Conservation (phyloP, 92 coral and sea anemone genomes). For the Bergia sp. region DNA sequence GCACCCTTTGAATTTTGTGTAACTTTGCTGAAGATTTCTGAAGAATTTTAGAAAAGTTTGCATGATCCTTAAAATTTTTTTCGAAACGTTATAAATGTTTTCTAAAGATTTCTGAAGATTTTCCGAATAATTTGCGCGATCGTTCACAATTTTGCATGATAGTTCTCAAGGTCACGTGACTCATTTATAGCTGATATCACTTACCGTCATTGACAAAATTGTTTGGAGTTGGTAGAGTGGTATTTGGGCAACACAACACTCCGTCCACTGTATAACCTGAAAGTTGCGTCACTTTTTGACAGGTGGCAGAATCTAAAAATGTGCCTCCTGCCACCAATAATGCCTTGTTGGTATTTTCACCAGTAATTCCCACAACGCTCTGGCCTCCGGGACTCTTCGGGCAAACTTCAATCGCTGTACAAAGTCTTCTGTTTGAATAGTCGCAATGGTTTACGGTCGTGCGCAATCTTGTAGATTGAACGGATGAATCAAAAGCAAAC, state of each 20-base stretch:
- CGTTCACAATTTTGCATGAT: too few species aligned
- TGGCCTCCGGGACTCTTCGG: slow-evolving; percentile 46
- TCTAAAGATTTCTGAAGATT: too few species aligned
- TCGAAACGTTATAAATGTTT: too few species aligned
- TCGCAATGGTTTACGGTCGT: slow-evolving; percentile 34
- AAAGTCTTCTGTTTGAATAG: slow-evolving; percentile 43
- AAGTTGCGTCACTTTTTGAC: slow-evolving; percentile 6
- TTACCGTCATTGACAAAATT: slow-evolving; percentile 43
- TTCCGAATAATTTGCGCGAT: too few species aligned
- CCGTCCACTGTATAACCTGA: slow-evolving; percentile 36
- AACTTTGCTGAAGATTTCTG: too few species aligned
- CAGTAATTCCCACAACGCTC: slow-evolving; percentile 38
- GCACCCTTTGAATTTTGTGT: too few species aligned
- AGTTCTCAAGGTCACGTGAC: too few species aligned
- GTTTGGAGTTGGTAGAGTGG: slow-evolving; percentile 31
- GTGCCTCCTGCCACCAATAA: slow-evolving; percentile 24
- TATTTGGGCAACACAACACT: slow-evolving; percentile 32
- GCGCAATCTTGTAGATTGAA: too few species aligned
- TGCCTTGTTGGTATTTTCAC: slow-evolving; percentile 26
- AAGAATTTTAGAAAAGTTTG: too few species aligned
- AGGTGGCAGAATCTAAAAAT: slow-evolving; percentile 41
- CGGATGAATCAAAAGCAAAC: not conserved
- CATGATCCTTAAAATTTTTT: too few species aligned
- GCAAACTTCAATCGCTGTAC: slow-evolving; percentile 49
- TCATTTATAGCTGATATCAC: not conserved